phyloP scores from a whole-genome alignment of 2,113 vertebrate species.

The Callionymus lyra region DNA sequence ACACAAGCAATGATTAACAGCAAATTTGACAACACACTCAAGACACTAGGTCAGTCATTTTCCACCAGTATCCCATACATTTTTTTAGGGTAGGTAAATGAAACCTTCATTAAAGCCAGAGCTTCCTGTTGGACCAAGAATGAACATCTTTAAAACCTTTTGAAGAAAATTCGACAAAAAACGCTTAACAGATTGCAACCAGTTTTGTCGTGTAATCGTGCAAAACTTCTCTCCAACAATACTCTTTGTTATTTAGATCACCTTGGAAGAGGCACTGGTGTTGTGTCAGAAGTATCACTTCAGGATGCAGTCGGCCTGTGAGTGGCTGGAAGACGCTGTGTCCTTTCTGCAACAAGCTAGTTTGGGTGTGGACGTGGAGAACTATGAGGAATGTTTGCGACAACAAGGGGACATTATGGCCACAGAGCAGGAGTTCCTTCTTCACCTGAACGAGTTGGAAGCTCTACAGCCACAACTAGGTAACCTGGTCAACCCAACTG shows the following conservation, averaged over 20 bases:
- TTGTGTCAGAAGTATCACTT: conserved; percentile 85
- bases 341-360: conserved; percentile 78
- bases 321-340: conserved; percentile 91
- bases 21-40: too few species aligned
- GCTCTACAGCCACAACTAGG: conserved; percentile 70
- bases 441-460: conserved; percentile 73
- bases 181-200: too few species aligned
- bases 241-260: conserved; percentile 67
- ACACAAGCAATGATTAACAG: too few species aligned
- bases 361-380: conserved; percentile 85
- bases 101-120: too few species aligned
- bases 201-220: too few species aligned
- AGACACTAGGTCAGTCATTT: too few species aligned
- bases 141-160: too few species aligned
- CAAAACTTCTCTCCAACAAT: too few species aligned
- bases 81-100: too few species aligned
- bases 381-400: conserved; percentile 80
- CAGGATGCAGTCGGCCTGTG: conserved; percentile 76
- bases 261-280: conserved; percentile 74
- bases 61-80: too few species aligned
- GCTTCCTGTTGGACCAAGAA: too few species aligned
- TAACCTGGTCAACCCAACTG: conserved; percentile 67
- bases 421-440: conserved; percentile 76
- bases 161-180: too few species aligned
- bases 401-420: conserved; percentile 81